A percentile compares a stretch with the other conserved stretches of the same genome.
Evolutionary conservation across 2,113 vertebrate species (phyloP).

Genomic region (Zapus hudsonius): DNA sequence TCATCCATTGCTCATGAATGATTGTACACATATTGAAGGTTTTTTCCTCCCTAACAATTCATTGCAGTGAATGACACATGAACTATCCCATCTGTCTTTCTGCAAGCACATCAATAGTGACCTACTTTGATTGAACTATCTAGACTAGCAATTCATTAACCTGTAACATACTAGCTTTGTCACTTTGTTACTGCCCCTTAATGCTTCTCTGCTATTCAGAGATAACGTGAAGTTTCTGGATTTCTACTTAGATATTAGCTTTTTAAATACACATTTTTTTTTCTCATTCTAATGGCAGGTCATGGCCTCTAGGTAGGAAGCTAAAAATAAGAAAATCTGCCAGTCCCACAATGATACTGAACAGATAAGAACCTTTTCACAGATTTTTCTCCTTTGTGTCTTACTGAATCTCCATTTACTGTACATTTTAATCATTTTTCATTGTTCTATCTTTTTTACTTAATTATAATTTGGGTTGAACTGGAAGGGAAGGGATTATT

Average conservation of each 20-base stretch:
- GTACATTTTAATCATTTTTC: not conserved
- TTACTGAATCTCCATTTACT: not conserved
- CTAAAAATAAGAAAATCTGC: not conserved
- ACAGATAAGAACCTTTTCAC: not conserved
- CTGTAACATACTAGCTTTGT: not conserved
- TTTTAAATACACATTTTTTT: slow-evolving; percentile 20
- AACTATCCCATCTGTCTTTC: slow-evolving; percentile 64
- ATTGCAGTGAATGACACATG: slow-evolving; percentile 61
- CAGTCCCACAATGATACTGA: not conserved
- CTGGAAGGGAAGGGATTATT: not conserved
- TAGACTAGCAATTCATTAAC: slow-evolving; percentile 67
- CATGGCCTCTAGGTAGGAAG: not conserved
- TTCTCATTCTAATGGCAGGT: not conserved
- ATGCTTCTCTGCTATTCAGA: slow-evolving; percentile 37
- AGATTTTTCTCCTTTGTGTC: not conserved
- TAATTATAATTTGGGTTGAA: not conserved
- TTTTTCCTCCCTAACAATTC: slow-evolving; percentile 51
- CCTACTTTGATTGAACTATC: slow-evolving; percentile 58
- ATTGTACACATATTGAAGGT: slow-evolving; percentile 45
- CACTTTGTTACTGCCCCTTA: slow-evolving; percentile 44
- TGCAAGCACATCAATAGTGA: slow-evolving; percentile 47
- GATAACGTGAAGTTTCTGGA: slow-evolving; percentile 11
- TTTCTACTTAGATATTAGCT: slow-evolving; percentile 3
- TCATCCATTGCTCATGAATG: slow-evolving; percentile 47
- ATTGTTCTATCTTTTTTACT: not conserved